Evolutionary conservation across 2,888 invertebrate species (phyloP), one percentile per base, ranked within the genome.

Genomic region (Frankliniella intonsa): DNA sequence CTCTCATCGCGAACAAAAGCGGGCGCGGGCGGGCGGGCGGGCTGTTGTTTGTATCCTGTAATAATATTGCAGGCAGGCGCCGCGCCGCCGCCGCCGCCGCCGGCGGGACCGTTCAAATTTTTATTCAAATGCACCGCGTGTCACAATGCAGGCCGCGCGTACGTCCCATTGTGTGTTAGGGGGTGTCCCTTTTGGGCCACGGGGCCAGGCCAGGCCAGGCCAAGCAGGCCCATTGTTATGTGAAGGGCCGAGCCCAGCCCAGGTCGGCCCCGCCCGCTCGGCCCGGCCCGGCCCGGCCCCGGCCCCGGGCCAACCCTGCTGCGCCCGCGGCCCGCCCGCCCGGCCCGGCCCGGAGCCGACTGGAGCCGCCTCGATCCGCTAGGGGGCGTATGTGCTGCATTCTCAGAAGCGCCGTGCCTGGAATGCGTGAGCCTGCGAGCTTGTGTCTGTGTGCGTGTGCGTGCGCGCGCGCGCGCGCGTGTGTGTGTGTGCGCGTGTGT

Each of bases 371-470:
- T 38, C 38, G 38, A 38, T 38, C 38, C 38, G 62, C 11, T 10
- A 7, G 22, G 69, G 69, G 69, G 69, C 22, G 69, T 22, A 69
- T 22, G 25, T 12, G 69, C 25, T 76, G 69, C 69, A 76, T 76
- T 76, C 69, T 76, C 69, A 22, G 69, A 76, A 76, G 69, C 69
- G 25, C 69, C 69, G 25, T 25, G 69, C 9, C 22, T 22, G 69
- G 69, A 76, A 76, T 76, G 69, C 69, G 69, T 25, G 25, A 25
- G 69, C 69, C 22, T 25, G 69, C 69, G 69, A n/a, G 69, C 25
- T 22, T 12, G 25, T 10, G 25, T 8, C 22, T 25, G 69, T 25
- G 69, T 22, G 69, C 25, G 69, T 11, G 69, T 11, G 11, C 22
- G 69, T n/a, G 7, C 22, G 22, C 22, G 69, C 22, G 55, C 38